Conservation (phyloP, 2,113 vertebrate species). For the Daphoenositta chrysoptera region DNA sequence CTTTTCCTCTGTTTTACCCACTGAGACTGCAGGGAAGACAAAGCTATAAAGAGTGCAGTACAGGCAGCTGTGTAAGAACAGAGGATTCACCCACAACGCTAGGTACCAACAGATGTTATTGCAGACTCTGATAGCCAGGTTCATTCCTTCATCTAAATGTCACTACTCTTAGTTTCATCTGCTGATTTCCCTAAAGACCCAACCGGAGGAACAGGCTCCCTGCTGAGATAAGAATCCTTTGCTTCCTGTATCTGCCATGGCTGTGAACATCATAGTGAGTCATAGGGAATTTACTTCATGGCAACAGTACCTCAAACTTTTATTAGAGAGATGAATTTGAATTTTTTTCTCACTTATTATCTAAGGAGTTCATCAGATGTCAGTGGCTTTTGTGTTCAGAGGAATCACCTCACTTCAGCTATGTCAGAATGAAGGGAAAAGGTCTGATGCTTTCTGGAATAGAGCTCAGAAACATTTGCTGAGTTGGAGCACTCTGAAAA, state of each 20-base stretch:
- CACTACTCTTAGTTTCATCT: background rate
- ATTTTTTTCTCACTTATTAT: background rate
- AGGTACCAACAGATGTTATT: background rate
- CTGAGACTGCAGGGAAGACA: background rate
- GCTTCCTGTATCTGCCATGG: background rate
- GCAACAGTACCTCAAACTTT: background rate
- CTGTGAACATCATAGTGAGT: background rate
- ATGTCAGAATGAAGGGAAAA: background rate
- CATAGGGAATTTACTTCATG: background rate
- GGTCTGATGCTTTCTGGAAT: background rate
- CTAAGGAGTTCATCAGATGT: background rate
- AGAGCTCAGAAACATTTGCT: background rate
- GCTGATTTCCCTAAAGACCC: background rate
- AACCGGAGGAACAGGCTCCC: background rate
- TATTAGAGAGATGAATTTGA: background rate
- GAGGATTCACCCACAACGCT: background rate
- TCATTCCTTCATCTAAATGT: background rate
- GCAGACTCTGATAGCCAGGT: background rate
- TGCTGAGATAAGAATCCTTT: background rate
- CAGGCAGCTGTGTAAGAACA: background rate
- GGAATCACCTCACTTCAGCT: background rate
- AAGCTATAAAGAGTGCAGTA: background rate
- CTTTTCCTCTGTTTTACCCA: background rate
- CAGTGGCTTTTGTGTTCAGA: background rate
- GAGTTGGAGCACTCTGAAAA: background rate